Percentiles rank a stretch among this genome's conserved stretches.
Conservation (phyloP, 1,140 invertebrate genomes). For the Patella vulgata region DNA sequence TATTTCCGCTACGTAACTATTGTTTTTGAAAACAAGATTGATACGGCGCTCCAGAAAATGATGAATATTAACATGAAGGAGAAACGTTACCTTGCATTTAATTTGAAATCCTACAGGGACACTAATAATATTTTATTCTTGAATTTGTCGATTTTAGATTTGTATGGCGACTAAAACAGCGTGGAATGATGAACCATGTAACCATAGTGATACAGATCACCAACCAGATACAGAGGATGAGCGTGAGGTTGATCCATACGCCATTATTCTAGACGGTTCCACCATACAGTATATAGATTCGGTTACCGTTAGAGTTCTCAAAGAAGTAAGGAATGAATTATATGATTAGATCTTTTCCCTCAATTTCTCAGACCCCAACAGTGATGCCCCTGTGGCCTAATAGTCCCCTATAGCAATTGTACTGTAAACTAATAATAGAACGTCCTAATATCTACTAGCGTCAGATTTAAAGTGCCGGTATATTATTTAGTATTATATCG, state of each 20-base stretch:
- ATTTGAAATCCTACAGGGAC: too few species aligned
- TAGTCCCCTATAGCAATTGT: neutral
- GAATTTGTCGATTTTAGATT: too few species aligned
- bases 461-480: too few species aligned
- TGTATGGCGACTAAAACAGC: constrained; percentile 18
- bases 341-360: neutral
- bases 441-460: too few species aligned
- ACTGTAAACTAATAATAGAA: neutral
- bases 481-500: too few species aligned
- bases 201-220: constrained; percentile 11
- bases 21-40: neutral
- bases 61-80: neutral
- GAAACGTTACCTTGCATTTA: neutral
- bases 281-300: constrained; percentile 56
- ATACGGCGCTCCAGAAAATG: neutral
- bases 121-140: too few species aligned
- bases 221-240: neutral
- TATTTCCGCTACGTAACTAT: too few species aligned
- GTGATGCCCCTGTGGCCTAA: neutral
- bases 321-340: constrained; percentile 32
- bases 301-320: constrained; percentile 48
- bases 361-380: neutral
- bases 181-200: constrained; percentile 26
- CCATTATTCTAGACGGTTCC: constrained; percentile 51
- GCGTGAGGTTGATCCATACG: constrained; percentile 15